Percentiles rank a stretch among this genome's conserved stretches.
Evolutionary conservation across 2,113 vertebrate species (phyloP).

Genomic region (Phrynosoma blainvillii): DNA sequence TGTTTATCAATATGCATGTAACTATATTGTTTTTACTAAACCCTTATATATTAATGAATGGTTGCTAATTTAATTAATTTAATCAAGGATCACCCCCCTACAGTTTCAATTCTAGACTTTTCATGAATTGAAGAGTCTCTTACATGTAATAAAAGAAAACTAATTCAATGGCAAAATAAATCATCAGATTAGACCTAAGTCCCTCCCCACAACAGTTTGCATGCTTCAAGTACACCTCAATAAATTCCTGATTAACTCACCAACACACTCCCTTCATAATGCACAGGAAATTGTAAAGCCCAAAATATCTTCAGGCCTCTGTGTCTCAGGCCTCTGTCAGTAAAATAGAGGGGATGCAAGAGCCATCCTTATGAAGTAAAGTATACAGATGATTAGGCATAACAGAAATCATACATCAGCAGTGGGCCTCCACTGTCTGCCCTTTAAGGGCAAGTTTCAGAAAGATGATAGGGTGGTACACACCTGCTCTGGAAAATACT

Average conservation of each 20-base stretch:
- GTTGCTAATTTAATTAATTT: background rate
- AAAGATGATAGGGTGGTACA: background rate
- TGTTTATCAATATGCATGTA: background rate
- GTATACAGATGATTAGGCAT: background rate
- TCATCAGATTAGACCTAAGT: too few relatives aligned
- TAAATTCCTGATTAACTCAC: background rate
- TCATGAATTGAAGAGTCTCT: background rate
- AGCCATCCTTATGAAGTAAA: background rate
- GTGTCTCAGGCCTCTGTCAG: background rate
- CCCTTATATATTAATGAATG: background rate
- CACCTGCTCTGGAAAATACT: background rate
- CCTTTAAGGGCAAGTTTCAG: background rate
- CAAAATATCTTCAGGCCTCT: background rate
- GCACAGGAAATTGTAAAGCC: background rate
- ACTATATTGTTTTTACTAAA: background rate
- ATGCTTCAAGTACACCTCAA: background rate
- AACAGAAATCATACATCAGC: background rate
- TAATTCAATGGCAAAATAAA: background rate
- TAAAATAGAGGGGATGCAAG: background rate
- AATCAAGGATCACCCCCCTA: background rate
- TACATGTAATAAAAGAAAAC: background rate
- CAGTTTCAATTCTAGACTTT: background rate
- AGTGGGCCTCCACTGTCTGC: background rate
- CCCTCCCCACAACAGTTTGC: background rate
- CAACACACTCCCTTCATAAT: background rate